Conservation (phyloP, 2,888 invertebrate species). For the Cremastinae sp. region DNA sequence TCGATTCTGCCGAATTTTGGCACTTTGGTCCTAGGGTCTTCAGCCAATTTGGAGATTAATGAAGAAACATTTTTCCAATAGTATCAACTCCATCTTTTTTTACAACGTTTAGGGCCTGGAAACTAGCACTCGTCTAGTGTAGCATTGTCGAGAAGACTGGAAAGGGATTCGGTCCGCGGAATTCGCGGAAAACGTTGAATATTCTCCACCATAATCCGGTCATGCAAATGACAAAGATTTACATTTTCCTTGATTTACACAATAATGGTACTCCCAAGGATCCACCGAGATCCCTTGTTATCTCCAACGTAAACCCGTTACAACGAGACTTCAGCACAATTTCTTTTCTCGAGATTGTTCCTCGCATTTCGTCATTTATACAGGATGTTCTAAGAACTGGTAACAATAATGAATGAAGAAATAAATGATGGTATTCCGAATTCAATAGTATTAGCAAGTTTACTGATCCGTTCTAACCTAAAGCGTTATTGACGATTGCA, state of each 20-base stretch:
- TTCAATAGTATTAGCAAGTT: too few relatives aligned
- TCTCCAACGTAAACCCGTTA: slow-evolving; percentile 57
- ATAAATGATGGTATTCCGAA: too few relatives aligned
- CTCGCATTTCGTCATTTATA: slow-evolving; percentile 28
- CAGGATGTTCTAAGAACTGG: slow-evolving; percentile 2
- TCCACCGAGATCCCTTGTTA: slow-evolving; percentile 58
- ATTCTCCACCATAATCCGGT: slow-evolving; percentile 65
- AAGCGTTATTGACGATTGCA: too few relatives aligned
- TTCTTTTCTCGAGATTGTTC: slow-evolving; percentile 37
- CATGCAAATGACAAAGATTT: slow-evolving; percentile 72
- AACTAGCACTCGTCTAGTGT: slow-evolving; percentile 20
- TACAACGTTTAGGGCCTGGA: slow-evolving; percentile 17
- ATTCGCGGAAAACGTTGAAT: slow-evolving; percentile 63
- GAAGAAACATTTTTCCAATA: slow-evolving; percentile 33
- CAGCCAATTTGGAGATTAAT: slow-evolving; percentile 55
- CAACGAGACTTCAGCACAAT: slow-evolving; percentile 53
- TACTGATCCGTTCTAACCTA: too few relatives aligned
- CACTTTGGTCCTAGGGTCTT: slow-evolving; percentile 23
- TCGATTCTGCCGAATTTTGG: neutral
- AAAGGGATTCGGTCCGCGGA: slow-evolving; percentile 15
- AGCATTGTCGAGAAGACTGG: slow-evolving; percentile 18
- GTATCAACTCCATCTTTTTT: slow-evolving; percentile 4
- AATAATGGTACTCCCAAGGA: slow-evolving; percentile 65
- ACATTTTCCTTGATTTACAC: slow-evolving; percentile 72
- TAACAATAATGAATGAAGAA: too few relatives aligned